These are phyloP conservation scores for Triplophysa rosa DNA, from an alignment of 2,113 vertebrate genomes.

Conservation along the genomic window DNA sequence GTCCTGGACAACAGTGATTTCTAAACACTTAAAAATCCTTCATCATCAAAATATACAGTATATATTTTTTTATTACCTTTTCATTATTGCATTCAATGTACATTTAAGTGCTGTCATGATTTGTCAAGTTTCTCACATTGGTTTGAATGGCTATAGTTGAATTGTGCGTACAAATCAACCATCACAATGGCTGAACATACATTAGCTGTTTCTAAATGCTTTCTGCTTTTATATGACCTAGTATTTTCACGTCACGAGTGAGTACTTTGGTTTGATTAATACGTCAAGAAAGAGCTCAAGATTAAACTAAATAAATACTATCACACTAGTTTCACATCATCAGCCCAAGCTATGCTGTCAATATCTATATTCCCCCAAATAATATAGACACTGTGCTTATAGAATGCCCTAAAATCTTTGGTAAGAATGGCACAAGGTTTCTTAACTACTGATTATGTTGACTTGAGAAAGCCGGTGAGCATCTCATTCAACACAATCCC, in stretches of 20 bases:
- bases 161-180: neutral
- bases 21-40: too few relatives aligned
- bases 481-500: conserved; percentile 65
- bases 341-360: neutral
- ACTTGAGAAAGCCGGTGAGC: conserved; percentile 55
- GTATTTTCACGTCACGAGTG: neutral
- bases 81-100: too few relatives aligned
- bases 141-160: neutral
- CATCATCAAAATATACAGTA: too few relatives aligned
- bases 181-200: neutral
- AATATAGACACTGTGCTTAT: neutral
- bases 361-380: neutral
- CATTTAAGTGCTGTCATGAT: too few relatives aligned
- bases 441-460: conserved; percentile 25
- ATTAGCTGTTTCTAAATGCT: neutral
- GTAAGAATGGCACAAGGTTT: neutral
- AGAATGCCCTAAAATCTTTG: conserved; percentile 24
- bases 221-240: neutral
- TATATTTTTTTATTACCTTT: too few relatives aligned
- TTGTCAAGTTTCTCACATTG: neutral
- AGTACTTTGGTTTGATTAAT: conserved; percentile 14
- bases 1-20: too few relatives aligned
- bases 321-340: neutral
- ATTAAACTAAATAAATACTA: neutral
- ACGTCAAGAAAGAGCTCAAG: neutral